Conservation (phyloP, 1,140 invertebrate genomes). For the Cephus cinctus region DNA sequence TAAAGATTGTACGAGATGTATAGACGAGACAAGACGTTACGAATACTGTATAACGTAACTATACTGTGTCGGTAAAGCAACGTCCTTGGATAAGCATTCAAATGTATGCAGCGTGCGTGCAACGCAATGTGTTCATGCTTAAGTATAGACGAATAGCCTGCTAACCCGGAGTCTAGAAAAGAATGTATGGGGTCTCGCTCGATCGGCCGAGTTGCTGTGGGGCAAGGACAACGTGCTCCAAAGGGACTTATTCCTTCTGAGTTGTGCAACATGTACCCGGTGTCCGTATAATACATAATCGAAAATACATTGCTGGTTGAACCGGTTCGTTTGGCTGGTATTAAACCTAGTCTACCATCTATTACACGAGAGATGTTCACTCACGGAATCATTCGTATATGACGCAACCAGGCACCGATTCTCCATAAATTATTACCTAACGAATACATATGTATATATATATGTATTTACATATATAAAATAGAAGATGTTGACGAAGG, state of each 20-base stretch:
- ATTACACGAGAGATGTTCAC: too few species aligned
- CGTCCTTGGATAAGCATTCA: constrained; percentile 39
- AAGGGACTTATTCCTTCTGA: constrained; percentile 31
- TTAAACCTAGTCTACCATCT: too few species aligned
- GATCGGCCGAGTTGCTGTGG: constrained; percentile 26
- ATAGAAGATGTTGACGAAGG: too few species aligned
- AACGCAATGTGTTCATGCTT: constrained; percentile 23
- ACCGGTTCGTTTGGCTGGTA: constrained; percentile 27
- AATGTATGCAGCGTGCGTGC: constrained; percentile 27
- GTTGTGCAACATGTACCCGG: constrained; percentile 30
- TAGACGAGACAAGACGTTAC: too few species aligned
- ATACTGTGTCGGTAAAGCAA: constrained; percentile 20
- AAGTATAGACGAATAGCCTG: constrained; percentile 22
- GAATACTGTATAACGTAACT: background rate
- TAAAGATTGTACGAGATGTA: too few species aligned
- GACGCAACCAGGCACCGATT: too few species aligned
- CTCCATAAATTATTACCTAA: too few species aligned
- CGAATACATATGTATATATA: too few species aligned
- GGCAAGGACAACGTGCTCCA: constrained; percentile 32
- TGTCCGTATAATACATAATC: constrained; percentile 22
- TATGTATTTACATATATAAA: too few species aligned
- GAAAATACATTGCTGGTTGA: constrained; percentile 22
- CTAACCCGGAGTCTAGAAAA: constrained; percentile 36
- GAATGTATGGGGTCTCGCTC: constrained; percentile 34
- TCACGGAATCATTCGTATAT: too few species aligned